Conservation (phyloP, 1,140 invertebrate genomes). For the Camponotus floridanus region DNA sequence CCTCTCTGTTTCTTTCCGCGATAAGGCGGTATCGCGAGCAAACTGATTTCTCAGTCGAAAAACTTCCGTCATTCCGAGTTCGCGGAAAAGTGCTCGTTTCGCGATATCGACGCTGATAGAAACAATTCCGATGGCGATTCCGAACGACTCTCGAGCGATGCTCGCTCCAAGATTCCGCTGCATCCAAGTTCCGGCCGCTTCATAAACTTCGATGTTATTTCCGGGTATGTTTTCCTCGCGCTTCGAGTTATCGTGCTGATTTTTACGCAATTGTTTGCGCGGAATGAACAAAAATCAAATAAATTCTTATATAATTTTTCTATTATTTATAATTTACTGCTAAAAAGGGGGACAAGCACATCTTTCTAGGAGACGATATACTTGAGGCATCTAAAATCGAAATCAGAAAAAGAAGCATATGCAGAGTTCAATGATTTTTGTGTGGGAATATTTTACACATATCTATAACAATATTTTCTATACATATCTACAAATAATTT, state of each 20-base stretch:
- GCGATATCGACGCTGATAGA: conserved; percentile 63
- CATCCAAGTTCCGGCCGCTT: conserved; percentile 27
- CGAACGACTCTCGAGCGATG: conserved; percentile 27
- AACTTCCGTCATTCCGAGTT: conserved; percentile 38
- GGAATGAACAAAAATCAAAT: neutral
- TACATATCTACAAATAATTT: neutral
- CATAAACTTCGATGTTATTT: conserved; percentile 53
- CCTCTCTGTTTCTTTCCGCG: neutral
- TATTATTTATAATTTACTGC: neutral
- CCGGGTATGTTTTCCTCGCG: conserved; percentile 11
- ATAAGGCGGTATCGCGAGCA: conserved; percentile 52
- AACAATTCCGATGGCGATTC: conserved; percentile 51
- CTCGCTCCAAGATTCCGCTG: conserved; percentile 29
- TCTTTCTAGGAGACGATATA: neutral
- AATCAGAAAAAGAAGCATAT: neutral
- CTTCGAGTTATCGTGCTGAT: neutral
- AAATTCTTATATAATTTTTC: neutral
- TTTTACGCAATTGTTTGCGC: neutral
- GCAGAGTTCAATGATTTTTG: neutral
- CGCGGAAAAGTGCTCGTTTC: conserved; percentile 62
- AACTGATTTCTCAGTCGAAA: conserved; percentile 69
- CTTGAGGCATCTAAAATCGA: neutral
- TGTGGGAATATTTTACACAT: too few species aligned
- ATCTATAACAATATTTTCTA: neutral
- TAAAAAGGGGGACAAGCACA: too few species aligned